Conservation (phyloP, 2,113 vertebrate genomes). For the Ardeotis arabs region DNA sequence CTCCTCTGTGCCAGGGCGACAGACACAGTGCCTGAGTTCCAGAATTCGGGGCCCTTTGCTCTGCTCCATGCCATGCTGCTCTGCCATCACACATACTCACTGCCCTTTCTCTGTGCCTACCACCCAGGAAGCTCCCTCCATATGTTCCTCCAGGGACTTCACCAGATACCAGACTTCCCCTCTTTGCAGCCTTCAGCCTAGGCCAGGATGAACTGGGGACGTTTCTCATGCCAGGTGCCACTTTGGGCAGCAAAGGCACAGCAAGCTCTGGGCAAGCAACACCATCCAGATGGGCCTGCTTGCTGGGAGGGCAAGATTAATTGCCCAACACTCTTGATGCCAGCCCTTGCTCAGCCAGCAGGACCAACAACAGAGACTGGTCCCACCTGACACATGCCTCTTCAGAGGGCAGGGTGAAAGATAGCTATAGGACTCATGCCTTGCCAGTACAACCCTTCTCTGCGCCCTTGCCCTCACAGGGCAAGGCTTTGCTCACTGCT, state of each 20-base stretch:
- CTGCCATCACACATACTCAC: not conserved
- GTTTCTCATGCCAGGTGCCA: not conserved
- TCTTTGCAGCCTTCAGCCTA: not conserved
- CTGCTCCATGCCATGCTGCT: not conserved
- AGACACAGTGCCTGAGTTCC: rapidly evolving
- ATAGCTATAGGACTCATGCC: not conserved
- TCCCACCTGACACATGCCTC: not conserved
- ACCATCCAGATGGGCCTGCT: not conserved
- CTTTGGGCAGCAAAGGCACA: not conserved
- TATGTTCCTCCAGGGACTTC: not conserved
- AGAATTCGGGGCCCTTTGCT: not conserved
- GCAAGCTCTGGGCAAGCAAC: not conserved
- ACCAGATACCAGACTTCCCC: not conserved
- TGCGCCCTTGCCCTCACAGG: rapidly evolving
- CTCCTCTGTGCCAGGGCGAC: too few relatives aligned
- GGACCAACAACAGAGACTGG: not conserved
- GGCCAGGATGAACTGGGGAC: rapidly evolving
- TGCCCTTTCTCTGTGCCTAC: not conserved
- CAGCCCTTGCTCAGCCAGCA: not conserved
- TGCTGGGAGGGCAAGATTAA: not conserved
- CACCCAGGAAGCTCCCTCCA: not conserved
- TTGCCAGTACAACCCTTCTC: not conserved
- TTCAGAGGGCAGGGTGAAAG: not conserved
- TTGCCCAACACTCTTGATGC: not conserved
- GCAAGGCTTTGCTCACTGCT: not conserved